Percentiles rank a stretch among this genome's conserved stretches.
These are phyloP conservation scores for Mythimna pallens DNA, from an alignment of 2,888 invertebrate genomes.

Conservation along the genomic window DNA sequence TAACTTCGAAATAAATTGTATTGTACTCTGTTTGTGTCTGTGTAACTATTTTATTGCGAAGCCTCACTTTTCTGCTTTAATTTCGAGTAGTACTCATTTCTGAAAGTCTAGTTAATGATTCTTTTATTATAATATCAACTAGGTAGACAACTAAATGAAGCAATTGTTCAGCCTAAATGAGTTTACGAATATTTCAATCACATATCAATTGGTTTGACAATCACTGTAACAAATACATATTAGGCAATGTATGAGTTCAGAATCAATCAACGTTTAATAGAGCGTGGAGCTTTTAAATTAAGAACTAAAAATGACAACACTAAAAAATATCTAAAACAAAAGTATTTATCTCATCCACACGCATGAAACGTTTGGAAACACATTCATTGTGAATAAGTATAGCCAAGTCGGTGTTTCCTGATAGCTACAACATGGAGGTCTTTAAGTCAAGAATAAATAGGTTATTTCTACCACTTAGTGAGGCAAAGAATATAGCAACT, in stretches of 20 bases:
- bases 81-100: neutral
- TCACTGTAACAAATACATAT: constrained; percentile 8
- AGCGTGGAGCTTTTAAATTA: constrained; percentile 61
- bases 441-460: too few relatives aligned
- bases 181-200: constrained; percentile 33
- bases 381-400: too few relatives aligned
- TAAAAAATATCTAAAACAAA: constrained; percentile 26
- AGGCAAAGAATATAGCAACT: too few relatives aligned
- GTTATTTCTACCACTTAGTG: too few relatives aligned
- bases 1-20: constrained; percentile 54
- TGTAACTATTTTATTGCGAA: constrained; percentile 12
- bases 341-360: neutral
- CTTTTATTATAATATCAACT: constrained; percentile 15
- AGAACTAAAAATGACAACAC: constrained; percentile 57
- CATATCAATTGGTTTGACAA: constrained; percentile 22
- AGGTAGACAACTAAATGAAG: constrained; percentile 1
- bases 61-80: neutral
- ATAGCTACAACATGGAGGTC: too few relatives aligned
- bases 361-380: too few relatives aligned
- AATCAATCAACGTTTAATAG: constrained; percentile 55
- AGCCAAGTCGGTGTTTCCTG: too few relatives aligned
- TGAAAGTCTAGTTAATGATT: constrained; percentile 4
- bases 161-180: constrained; percentile 7
- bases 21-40: constrained; percentile 22
- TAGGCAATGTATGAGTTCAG: constrained; percentile 10